These are phyloP conservation scores for Tipula helvola DNA, from an alignment of 2,888 invertebrate genomes.

Conservation along the genomic window DNA sequence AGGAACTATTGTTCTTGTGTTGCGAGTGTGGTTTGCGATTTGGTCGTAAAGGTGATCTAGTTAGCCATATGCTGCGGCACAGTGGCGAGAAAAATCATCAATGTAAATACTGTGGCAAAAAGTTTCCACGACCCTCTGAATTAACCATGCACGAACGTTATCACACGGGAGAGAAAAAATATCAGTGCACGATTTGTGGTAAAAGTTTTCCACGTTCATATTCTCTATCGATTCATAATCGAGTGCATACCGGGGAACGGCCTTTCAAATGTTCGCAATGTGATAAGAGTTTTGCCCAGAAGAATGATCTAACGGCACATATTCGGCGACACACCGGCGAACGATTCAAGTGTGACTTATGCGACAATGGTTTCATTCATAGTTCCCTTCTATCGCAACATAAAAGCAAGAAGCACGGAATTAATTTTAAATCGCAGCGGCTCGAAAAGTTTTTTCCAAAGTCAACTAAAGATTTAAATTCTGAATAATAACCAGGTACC, in stretches of 20 bases:
- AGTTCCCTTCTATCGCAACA: constrained; percentile 43
- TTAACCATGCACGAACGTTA: constrained; percentile 43
- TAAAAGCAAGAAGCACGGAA: constrained; percentile 36
- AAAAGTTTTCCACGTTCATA: constrained; percentile 40
- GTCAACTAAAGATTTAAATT: background rate
- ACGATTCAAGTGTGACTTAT: constrained; percentile 43
- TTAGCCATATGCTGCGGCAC: constrained; percentile 47
- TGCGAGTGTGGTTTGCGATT: constrained; percentile 46
- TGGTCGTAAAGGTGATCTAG: constrained; percentile 44
- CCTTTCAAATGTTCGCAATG: constrained; percentile 45
- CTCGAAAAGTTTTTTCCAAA: constrained; percentile 24
- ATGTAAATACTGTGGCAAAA: constrained; percentile 44
- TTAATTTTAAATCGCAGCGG: constrained; percentile 26
- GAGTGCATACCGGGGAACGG: constrained; percentile 40
- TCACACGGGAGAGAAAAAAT: constrained; percentile 43
- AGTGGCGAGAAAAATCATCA: constrained; percentile 47
- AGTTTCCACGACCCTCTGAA: constrained; percentile 44
- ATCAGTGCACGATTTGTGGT: constrained; percentile 39
- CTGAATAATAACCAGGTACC: too few species aligned
- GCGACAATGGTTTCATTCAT: constrained; percentile 42
- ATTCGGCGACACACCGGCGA: constrained; percentile 45
- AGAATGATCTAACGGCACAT: constrained; percentile 45
- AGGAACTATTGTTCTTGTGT: constrained; percentile 41
- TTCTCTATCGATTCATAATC: constrained; percentile 44
- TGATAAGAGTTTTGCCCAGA: constrained; percentile 43